Evolutionary conservation across 2,797 vertebrate genomes (phyloP).

Genomic region (Galago senegalensis): DNA sequence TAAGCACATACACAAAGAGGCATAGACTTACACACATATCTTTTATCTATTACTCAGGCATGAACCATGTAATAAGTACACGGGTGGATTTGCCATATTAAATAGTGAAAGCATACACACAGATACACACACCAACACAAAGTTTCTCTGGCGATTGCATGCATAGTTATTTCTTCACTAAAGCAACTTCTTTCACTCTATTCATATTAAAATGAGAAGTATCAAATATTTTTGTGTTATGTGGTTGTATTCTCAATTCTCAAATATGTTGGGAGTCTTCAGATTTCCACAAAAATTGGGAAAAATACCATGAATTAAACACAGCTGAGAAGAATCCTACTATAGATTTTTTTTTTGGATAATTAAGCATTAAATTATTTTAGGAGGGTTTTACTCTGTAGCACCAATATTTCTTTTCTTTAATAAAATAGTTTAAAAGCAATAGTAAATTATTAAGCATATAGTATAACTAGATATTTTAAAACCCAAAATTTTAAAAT

Average conservation of each 20-base stretch:
- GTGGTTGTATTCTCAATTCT: neutral
- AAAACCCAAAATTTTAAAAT: neutral
- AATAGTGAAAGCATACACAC: neutral
- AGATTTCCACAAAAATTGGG: neutral
- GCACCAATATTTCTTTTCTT: neutral
- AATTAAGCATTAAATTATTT: neutral
- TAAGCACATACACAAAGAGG: neutral
- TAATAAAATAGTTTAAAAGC: neutral
- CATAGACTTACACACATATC: neutral
- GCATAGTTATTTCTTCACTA: neutral
- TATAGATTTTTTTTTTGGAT: neutral
- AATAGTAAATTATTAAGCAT: neutral
- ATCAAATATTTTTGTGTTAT: slow-evolving; percentile 33
- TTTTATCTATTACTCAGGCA: neutral
- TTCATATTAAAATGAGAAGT: neutral
- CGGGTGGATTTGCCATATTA: neutral
- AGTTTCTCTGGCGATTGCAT: neutral
- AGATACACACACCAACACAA: neutral
- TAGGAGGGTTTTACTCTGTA: neutral
- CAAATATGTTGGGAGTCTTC: neutral
- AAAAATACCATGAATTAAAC: neutral
- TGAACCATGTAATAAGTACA: neutral
- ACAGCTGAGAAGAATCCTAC: neutral
- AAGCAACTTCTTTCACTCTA: neutral
- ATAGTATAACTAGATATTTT: neutral